Base-by-base conservation (phyloP, 2,888 invertebrate species). In the Doris montereyensis region DNA sequence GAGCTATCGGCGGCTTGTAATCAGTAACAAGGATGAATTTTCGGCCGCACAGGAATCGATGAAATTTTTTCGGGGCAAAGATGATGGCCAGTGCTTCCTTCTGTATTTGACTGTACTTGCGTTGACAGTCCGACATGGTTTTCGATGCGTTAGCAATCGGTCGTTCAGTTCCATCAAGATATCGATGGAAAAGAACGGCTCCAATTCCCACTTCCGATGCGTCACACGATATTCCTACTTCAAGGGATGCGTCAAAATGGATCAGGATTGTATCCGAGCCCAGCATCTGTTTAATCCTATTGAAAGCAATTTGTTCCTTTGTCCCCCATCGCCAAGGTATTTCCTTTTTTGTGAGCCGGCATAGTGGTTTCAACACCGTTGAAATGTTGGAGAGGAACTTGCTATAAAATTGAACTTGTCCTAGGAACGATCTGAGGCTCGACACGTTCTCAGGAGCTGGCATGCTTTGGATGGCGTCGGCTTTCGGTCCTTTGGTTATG, bases 91-190 rank as follows among this genome's bases (percentile, higher is more conserved):
- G 83, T 30, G 91, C 90, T 85, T 90, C 91, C 82, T 90, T 89
- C 65, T 92, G 90, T n/a, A 91, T 82, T 80, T 91, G 89, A 34
- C 88, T 86, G 83, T 91, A 91, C 26, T 86, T 85, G 62, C 84
- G 81, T 84, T 91, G 89, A 84, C 87, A 89, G 90, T 85, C 88
- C 86, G 83, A 85, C 78, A 92, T 89, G 72, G 91, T 91, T 10
- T 87, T 86, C 71, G 90, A 92, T 0, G 90, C 91, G 79, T 90
- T 92, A 1, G 87, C 85, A 41, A 92, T 91, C 3, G 92, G 90
- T 80, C 88, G 78, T 58, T 85, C 84, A 8, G 68, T 60, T 10
- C 83, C 80, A 77, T 81, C 80, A 28, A 79, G 77, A 24, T 80
- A 58, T 5, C 57, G 73, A 67, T 85, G 83, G 35, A 82, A 82